Evolutionary conservation across 2,888 invertebrate genomes (phyloP), one percentile per base, ranked within the genome.

Genomic region (Trypoxylon attenuatum): DNA sequence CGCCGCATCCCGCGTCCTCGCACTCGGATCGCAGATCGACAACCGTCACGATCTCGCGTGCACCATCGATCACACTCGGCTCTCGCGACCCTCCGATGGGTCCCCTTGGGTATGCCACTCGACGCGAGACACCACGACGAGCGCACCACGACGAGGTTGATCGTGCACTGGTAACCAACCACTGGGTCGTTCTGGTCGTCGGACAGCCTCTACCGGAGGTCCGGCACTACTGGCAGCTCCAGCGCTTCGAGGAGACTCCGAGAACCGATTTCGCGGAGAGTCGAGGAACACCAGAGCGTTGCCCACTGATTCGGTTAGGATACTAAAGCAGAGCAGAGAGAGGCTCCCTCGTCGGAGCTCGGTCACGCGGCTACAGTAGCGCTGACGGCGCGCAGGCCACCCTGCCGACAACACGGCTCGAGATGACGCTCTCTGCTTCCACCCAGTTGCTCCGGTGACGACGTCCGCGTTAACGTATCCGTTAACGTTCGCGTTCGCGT

Each of bases 31-130:
- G 52, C 56, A 25, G 19, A 42, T 56, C 43, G 51, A 52, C 51
- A 52, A 75, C 77, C 80, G 72, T 59, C 69, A 58, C 82, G 83
- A 58, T 50, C 43, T 55, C 45, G 52, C 39, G 52, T 59, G 21
- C 61, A 64, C 61, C 74, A 71, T 74, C 68, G 73, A 68, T 73
- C 73, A 29, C 66, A 59, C 54, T 50, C 19, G 46, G 18, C 13
- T 1, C 33, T 2, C 33, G 8, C 33, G 33, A 13, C 33, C 3
- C 6, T 33, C 33, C 13, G n/a, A 33, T 13, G 5, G 13, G 10
- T 33, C 33, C 8, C 4, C 10, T 4, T 33, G 13, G 5, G 5
- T 25, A 25, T 25, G 25, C 8, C 25, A 8, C 8, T 25, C 25
- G 25, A 8, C 13, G 10, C 33, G 33, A 33, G 33, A 6, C 8